Percentiles rank a stretch among this genome's conserved stretches.
phyloP scores from a whole-genome alignment of 2,113 vertebrate genomes.

The Osmerus eperlanus region DNA sequence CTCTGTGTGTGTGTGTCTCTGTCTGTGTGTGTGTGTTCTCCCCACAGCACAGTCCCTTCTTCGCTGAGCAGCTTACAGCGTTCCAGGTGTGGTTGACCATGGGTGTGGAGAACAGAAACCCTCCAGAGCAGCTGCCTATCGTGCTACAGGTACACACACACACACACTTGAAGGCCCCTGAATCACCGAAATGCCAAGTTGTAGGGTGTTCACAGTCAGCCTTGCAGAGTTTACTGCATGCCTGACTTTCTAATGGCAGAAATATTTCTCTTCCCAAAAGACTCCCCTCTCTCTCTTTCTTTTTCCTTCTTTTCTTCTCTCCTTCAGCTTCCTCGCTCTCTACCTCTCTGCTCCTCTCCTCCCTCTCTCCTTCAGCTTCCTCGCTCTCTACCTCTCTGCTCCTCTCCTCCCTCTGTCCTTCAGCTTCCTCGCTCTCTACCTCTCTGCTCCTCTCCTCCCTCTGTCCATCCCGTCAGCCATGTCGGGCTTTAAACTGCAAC shows the following conservation, averaged over 20 bases:
- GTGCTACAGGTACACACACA: constrained; percentile 85
- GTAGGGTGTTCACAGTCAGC: neutral
- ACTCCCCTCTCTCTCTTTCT: neutral
- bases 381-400: neutral
- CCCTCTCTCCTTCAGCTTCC: too few species aligned
- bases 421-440: too few species aligned
- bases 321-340: too few species aligned
- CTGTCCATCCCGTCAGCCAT: neutral
- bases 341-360: neutral
- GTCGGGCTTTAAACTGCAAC: neutral
- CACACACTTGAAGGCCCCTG: constrained; percentile 3
- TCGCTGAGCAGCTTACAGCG: constrained; percentile 93
- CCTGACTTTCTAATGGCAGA: neutral
- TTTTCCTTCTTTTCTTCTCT: too few species aligned
- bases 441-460: neutral
- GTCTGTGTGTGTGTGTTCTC: constrained; percentile 24
- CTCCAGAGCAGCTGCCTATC: constrained; percentile 95
- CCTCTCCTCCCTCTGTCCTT: too few species aligned
- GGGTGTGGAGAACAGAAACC: constrained; percentile 97
- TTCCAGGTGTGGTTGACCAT: constrained; percentile 99
- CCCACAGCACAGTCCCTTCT: constrained; percentile 95
- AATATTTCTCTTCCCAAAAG: neutral
- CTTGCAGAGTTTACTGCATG: neutral
- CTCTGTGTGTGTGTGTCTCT: constrained; percentile 23
- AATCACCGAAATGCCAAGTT: neutral